Evolutionary conservation across 1,140 invertebrate species (phyloP).

Genomic region (Cephus cinctus): DNA sequence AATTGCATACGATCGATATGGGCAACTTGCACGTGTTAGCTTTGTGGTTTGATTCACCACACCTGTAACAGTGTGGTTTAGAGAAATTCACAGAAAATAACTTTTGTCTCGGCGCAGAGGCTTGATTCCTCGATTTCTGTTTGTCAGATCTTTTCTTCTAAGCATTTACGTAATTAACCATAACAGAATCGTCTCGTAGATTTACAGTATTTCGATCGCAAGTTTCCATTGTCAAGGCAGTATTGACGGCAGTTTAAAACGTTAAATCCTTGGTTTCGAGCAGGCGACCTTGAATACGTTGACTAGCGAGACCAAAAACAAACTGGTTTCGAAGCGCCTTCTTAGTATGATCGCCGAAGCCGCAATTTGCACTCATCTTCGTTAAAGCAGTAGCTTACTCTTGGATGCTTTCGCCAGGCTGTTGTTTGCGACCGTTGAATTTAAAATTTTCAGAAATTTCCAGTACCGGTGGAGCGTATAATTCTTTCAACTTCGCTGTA

Average conservation of each 20-base stretch:
- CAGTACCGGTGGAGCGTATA: constrained; percentile 19
- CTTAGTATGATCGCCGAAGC: constrained; percentile 25
- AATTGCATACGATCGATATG: not conserved
- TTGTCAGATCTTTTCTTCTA: no score
- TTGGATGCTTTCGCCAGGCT: constrained; percentile 19
- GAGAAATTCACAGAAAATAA: no score
- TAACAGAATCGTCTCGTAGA: no score
- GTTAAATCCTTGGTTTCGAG: not conserved
- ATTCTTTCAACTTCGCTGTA: constrained; percentile 13
- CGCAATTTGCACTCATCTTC: constrained; percentile 22
- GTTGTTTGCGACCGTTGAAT: constrained; percentile 23
- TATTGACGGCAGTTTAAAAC: no score
- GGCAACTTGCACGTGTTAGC: not conserved
- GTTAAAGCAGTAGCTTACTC: constrained; percentile 18
- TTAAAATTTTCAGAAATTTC: constrained; percentile 29
- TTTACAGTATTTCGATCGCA: no score
- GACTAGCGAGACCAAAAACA: constrained; percentile 22
- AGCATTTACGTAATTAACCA: no score
- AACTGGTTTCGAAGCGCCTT: constrained; percentile 28
- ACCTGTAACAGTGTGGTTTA: not conserved
- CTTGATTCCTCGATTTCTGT: no score
- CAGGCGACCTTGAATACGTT: constrained; percentile 5
- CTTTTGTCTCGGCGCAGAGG: no score
- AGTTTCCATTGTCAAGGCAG: no score
- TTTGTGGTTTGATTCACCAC: not conserved